These are phyloP conservation scores for Dermochelys coriacea DNA, from an alignment of 2,797 vertebrate genomes.

Conservation along the genomic window DNA sequence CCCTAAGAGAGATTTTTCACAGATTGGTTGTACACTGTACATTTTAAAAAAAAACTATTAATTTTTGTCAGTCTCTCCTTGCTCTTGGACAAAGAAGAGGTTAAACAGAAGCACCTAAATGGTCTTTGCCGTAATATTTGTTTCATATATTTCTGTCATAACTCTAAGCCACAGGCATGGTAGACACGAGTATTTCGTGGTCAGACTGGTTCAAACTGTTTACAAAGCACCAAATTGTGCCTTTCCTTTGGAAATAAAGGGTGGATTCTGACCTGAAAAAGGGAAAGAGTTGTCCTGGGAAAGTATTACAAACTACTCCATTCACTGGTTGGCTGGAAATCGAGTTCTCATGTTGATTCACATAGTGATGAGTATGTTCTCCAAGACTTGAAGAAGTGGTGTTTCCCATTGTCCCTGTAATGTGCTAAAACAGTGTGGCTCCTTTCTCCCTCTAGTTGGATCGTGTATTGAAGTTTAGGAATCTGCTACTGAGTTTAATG, in stretches of 20 bases:
- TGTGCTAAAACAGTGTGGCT: background rate
- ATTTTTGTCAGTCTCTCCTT: background rate
- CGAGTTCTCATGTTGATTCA: background rate
- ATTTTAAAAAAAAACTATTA: no score
- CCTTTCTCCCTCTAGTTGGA: background rate
- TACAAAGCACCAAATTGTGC: background rate
- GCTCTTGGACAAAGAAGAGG: background rate
- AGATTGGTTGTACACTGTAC: background rate
- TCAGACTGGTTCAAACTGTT: background rate
- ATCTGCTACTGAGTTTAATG: background rate
- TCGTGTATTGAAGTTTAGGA: background rate
- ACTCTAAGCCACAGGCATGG: background rate
- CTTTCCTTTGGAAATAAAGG: background rate
- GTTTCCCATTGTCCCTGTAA: background rate
- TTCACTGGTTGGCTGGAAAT: background rate
- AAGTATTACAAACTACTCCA: fast-evolving
- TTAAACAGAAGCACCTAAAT: background rate
- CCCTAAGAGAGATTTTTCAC: background rate
- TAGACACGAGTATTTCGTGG: background rate
- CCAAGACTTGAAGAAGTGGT: background rate
- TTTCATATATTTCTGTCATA: background rate
- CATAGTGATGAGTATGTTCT: background rate
- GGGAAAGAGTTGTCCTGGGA: background rate
- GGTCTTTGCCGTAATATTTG: background rate
- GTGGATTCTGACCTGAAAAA: background rate